Base-by-base conservation (phyloP, 1,140 invertebrate species). In the Caerostris darwini region DNA sequence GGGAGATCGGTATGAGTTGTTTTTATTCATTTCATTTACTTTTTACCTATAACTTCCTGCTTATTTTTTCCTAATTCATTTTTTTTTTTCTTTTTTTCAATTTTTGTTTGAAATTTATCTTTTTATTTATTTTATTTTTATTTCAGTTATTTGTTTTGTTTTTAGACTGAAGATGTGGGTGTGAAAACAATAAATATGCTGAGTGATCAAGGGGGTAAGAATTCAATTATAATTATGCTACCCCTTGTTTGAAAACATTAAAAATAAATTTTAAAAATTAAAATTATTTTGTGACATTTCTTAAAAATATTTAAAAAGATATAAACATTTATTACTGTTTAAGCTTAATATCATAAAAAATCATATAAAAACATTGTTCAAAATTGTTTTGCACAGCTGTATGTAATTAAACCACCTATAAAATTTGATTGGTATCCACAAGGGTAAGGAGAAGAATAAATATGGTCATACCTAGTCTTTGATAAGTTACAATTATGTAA, bases 131-230 rank as follows among this genome's bases (percentile, higher is more conserved):
- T 95, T 89, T 54, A 19, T 58, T 93, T 81, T 34, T 93, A 58
- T 77, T 77, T 77, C 34, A 77, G 71, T 77, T 71, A 34, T 34
- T 53, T 77, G 71, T 93, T 94, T 94, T 93, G 54, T 90, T 93
- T 94, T 90, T 94, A 95, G 94, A 95, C 85, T 56, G 82, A 95
- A 94, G 94, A 92, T 90, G 91, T 94, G 61, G 90, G 94, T 8
- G 64, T 82, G 19, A 93, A 95, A 94, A 95, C 94, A 17, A 58
- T 95, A 94, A 82, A 81, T 81, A 94, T 93, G 82, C 92, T 95
- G 90, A 91, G 85, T 86, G 94, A 94, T 85, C 94, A 95, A 94
- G 94, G 94, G 91, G 94, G 94, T 94, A 95, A 95, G 90, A 71
- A 92, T 67, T 34, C 5, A 56, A 81, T 61, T 83, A 82, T 82